Percentiles rank a stretch among this genome's conserved stretches.
phyloP scores from a whole-genome alignment of 2,888 invertebrate species.

The Himalopsyche tibetana region DNA sequence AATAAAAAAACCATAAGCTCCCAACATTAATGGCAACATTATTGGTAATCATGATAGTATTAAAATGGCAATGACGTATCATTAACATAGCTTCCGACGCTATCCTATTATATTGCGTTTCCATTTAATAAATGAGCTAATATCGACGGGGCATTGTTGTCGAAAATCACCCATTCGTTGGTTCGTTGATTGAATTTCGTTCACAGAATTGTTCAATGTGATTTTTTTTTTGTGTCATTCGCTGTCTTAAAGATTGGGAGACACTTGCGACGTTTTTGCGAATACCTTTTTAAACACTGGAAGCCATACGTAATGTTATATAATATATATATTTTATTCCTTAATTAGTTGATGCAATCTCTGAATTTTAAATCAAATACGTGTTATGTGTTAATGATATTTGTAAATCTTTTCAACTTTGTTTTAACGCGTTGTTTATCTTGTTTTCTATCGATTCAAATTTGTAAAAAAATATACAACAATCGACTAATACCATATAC shows the following conservation, averaged over 20 bases:
- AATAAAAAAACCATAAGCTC: too few relatives aligned
- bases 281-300: not conserved
- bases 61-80: constrained; percentile 10
- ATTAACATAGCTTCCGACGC: constrained; percentile 18
- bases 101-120: not conserved
- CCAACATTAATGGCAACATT: not conserved
- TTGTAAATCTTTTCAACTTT: too few relatives aligned
- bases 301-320: too few relatives aligned
- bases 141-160: constrained; percentile 11
- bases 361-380: too few relatives aligned
- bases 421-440: too few relatives aligned
- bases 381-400: too few relatives aligned
- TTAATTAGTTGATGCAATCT: too few relatives aligned
- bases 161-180: constrained; percentile 21
- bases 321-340: too few relatives aligned
- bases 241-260: constrained; percentile 15
- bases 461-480: too few relatives aligned
- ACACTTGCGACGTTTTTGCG: not conserved
- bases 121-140: constrained; percentile 26
- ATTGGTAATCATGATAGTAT: constrained; percentile 18
- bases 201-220: constrained; percentile 12
- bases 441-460: too few relatives aligned
- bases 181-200: constrained; percentile 26
- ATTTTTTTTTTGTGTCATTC: constrained; percentile 29
- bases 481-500: too few relatives aligned